A percentile compares a stretch with the other conserved stretches of the same genome.
Conservation (phyloP, 2,888 invertebrate genomes). For the Philereme transversata region DNA sequence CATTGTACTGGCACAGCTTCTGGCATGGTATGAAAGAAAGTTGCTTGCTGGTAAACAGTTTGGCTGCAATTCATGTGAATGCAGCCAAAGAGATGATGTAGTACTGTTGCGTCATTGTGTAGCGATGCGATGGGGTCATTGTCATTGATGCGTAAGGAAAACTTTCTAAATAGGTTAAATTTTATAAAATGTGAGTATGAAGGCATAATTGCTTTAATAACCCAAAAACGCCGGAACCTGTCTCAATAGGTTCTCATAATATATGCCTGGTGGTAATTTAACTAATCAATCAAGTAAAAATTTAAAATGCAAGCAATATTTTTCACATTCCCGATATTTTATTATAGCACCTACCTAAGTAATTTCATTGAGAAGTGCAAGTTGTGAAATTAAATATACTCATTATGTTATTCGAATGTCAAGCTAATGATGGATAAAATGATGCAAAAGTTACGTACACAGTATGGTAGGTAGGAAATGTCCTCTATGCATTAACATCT, state of each 20-base stretch:
- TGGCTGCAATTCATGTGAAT: constrained; percentile 10
- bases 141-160: constrained; percentile 50
- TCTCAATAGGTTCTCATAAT: no score
- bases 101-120: constrained; percentile 46
- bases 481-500: not conserved
- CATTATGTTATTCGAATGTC: no score
- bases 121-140: constrained; percentile 55
- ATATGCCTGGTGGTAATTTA: no score
- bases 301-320: no score
- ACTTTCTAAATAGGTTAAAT: constrained; percentile 38
- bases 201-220: constrained; percentile 14
- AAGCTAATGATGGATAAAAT: no score
- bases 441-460: no score
- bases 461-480: not conserved
- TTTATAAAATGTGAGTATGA: constrained; percentile 24
- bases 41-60: not conserved
- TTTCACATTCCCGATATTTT: no score
- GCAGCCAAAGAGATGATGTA: constrained; percentile 35
- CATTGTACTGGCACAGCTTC: not conserved
- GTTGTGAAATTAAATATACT: no score
- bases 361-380: no score
- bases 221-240: not conserved
- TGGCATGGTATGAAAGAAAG: not conserved
- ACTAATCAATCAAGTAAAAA: no score
- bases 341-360: no score